phyloP scores from a whole-genome alignment of 2,113 vertebrate genomes.

The Scytalopus superciliaris region DNA sequence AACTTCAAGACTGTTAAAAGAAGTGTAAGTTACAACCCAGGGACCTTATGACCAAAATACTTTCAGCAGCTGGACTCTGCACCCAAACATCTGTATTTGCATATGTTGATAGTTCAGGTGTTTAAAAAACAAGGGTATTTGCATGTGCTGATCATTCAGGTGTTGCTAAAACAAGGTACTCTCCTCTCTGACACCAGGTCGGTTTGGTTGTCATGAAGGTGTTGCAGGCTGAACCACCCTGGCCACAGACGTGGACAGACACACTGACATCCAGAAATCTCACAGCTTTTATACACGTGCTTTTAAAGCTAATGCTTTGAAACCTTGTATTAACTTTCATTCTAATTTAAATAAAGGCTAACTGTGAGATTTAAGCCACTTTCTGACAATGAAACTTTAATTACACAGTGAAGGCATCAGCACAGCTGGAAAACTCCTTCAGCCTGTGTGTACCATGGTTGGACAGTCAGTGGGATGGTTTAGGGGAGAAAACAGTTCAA shows the following conservation, averaged over 20 bases:
- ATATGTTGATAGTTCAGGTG: not conserved
- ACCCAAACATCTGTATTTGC: not conserved
- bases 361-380: not conserved
- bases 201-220: not conserved
- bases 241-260: not conserved
- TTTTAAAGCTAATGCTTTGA: not conserved
- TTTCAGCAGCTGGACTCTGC: not conserved
- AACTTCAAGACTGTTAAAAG: not conserved
- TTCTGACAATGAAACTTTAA: constrained; percentile 30
- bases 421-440: not conserved
- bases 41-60: not conserved
- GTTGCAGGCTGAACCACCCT: not conserved
- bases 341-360: not conserved
- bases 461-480: not conserved
- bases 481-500: not conserved
- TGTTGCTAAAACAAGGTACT: not conserved
- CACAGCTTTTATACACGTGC: fast-evolving
- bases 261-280: not conserved
- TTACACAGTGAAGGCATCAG: not conserved
- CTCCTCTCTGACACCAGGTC: too few species aligned
- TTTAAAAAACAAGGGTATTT: not conserved
- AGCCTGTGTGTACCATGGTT: fast-evolving
- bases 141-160: not conserved
- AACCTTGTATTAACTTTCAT: not conserved
- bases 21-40: not conserved